A percentile compares a stretch with the other conserved stretches of the same genome.
These are phyloP conservation scores for Drosophila truncata DNA, from an alignment of 1,140 invertebrate genomes.

Conservation along the genomic window DNA sequence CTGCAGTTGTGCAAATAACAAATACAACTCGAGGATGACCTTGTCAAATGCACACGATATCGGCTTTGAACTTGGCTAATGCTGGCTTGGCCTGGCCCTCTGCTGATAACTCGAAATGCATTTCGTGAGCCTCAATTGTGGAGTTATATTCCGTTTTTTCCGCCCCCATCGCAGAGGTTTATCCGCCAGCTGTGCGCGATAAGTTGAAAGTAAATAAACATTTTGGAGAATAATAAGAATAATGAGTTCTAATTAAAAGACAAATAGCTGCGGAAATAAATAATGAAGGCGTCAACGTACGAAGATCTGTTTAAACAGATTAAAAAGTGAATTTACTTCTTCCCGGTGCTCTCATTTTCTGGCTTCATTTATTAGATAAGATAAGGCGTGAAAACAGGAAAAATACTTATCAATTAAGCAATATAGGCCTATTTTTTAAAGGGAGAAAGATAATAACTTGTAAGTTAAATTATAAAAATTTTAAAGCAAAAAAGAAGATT, in stretches of 20 bases:
- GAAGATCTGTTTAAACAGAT: slow-evolving; percentile 43
- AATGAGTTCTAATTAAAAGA: slow-evolving; percentile 63
- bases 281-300: slow-evolving; percentile 31
- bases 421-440: not conserved
- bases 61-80: slow-evolving; percentile 67
- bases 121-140: not conserved
- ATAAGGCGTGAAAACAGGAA: slow-evolving; percentile 15
- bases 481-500: too few species aligned
- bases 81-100: slow-evolving; percentile 13
- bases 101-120: slow-evolving; percentile 25
- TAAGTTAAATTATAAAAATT: not conserved
- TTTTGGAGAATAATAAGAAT: slow-evolving; percentile 45
- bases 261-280: slow-evolving; percentile 37
- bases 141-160: slow-evolving; percentile 1
- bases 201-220: slow-evolving; percentile 60
- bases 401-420: not conserved
- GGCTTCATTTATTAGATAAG: slow-evolving; percentile 5
- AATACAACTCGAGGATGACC: slow-evolving; percentile 4
- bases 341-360: slow-evolving; percentile 2
- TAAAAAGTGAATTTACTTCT: slow-evolving; percentile 32
- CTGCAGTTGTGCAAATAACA: slow-evolving; percentile 62
- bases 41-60: slow-evolving; percentile 45
- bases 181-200: slow-evolving; percentile 47
- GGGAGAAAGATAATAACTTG: not conserved
- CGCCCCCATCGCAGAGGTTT: slow-evolving; percentile 21